Evolutionary conservation across 2,888 invertebrate species (phyloP), one percentile per base, ranked within the genome.

Genomic region (Synanthedon myopaeformis): DNA sequence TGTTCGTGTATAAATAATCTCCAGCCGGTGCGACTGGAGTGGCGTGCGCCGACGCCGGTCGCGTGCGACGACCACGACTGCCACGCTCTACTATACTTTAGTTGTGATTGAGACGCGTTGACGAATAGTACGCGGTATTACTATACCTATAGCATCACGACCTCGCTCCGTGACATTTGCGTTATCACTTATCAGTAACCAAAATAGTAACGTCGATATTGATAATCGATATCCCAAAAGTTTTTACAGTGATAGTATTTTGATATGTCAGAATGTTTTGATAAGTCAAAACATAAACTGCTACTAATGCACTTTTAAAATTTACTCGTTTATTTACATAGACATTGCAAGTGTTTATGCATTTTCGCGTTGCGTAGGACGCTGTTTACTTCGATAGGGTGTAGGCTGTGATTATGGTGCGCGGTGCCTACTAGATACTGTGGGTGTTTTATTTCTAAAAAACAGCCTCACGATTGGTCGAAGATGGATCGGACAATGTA

Each of bases 401-500:
- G 86, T 86, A 72, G 87, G 86, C 63, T 72, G 80, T 77, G 79
- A 80, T 84, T 87, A 86, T 87, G 87, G 87, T 75, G 76, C 70
- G 82, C 64, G 72, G 73, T 76, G 71, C 70, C 70, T 69, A 72
- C 66, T 74, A 61, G 79, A 67, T 68, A 65, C 67, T 66, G 85
- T 84, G 84, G 82, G 84, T 82, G 81, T 76, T 74, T 77, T 76
- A 74, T 77, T 79, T 75, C 72, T 73, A 71, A 74, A 75, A 80
- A 73, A 73, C 76, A 70, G 69, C 72, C 69, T 65, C 66, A 69
- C 72, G 76, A 86, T 83, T 82, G 78, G 76, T 66, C 67, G 73
- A 79, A 68, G 69, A 95, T 96, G 95, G 95, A 96, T 90, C 91
- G 95, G 76, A 93, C 94, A 78, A 95, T 95, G 94, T 96, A 96